Evolutionary conservation across 2,113 vertebrate genomes (phyloP).

Genomic region (Hassar affinis): DNA sequence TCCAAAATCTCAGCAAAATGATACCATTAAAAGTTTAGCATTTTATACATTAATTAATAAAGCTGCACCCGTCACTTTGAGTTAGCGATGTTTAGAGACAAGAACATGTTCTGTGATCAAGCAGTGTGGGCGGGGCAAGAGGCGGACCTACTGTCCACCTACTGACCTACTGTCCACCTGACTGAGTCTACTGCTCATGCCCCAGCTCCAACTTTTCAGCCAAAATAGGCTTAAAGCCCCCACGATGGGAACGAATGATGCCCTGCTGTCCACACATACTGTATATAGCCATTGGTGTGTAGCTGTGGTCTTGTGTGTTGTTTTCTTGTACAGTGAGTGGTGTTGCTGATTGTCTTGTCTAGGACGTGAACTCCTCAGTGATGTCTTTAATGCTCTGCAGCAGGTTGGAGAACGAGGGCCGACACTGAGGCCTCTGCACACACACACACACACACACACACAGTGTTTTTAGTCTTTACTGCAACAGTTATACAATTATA

Average conservation of each 20-base stretch:
- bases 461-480: background rate
- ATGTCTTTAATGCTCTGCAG: conserved; percentile 69
- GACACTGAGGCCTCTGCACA: conserved; percentile 76
- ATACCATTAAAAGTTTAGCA: too few species aligned
- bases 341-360: conserved; percentile 1
- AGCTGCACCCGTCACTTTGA: background rate
- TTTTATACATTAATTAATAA: background rate
- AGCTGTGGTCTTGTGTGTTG: background rate
- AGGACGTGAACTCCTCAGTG: conserved; percentile 57
- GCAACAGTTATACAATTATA: background rate
- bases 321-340: background rate
- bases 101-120: background rate
- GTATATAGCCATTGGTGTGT: background rate
- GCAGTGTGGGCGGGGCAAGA: background rate
- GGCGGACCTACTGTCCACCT: background rate
- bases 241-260: background rate
- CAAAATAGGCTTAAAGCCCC: background rate
- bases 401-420: conserved; percentile 79
- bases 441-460: conserved; percentile 40
- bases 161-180: too few species aligned
- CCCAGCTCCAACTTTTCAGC: background rate
- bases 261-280: background rate
- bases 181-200: background rate
- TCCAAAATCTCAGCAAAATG: too few species aligned
- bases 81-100: background rate